These are phyloP conservation scores for Festucalex cinctus DNA, from an alignment of 2,113 vertebrate species.

Conservation along the genomic window DNA sequence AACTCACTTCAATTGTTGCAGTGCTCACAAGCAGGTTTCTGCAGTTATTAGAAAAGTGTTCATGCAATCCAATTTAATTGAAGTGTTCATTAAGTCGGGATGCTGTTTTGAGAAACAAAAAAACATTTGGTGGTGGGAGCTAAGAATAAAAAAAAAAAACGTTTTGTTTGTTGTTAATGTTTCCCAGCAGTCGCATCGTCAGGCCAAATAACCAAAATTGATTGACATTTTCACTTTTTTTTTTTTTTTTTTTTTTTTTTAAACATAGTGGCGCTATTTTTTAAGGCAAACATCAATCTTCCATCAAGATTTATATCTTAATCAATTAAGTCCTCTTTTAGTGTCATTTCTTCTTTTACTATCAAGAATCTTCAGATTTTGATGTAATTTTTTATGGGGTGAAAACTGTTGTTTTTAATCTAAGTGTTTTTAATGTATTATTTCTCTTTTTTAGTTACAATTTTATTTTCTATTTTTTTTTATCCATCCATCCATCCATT, in stretches of 20 bases:
- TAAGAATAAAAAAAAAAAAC: constrained; percentile 17
- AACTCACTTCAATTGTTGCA: constrained; percentile 70
- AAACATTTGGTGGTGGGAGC: constrained; percentile 40
- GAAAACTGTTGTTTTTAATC: not conserved
- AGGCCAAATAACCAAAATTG: too few species aligned
- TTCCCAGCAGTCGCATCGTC: too few species aligned
- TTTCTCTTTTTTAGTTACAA: not conserved
- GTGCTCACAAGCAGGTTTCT: constrained; percentile 59
- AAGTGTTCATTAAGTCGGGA: constrained; percentile 77
- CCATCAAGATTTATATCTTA: not conserved
- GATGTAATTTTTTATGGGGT: not conserved
- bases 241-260: too few species aligned
- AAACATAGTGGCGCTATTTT: not conserved
- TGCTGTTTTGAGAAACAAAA: constrained; percentile 63
- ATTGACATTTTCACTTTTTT: not conserved
- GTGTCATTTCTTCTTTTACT: too few species aligned
- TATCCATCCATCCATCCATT: too few species aligned
- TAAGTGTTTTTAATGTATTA: not conserved
- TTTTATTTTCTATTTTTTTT: not conserved
- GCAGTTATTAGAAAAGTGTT: constrained; percentile 71
- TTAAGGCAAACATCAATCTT: not conserved
- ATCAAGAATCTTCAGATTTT: too few species aligned
- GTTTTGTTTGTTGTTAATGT: too few species aligned
- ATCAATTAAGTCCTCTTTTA: not conserved
- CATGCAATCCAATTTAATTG: constrained; percentile 77